These are phyloP conservation scores for Megathymus violae DNA, from an alignment of 1,140 invertebrate genomes.

Conservation along the genomic window DNA sequence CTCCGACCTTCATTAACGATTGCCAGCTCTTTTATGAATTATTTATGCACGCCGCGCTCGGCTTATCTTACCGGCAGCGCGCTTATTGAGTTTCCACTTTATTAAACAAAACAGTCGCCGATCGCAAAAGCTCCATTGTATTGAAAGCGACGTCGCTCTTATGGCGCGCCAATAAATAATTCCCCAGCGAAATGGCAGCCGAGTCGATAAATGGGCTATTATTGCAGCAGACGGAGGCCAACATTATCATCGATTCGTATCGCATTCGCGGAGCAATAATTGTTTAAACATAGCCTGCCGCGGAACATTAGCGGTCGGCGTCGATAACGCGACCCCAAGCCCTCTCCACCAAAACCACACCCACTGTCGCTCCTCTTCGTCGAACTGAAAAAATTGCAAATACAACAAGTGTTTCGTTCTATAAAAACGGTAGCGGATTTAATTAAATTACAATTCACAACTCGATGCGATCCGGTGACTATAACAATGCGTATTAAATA, in stretches of 20 bases:
- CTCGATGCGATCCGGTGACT: constrained; percentile 37
- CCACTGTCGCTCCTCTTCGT: constrained; percentile 48
- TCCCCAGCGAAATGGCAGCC: constrained; percentile 68
- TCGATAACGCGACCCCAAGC: constrained; percentile 58
- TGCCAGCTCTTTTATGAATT: constrained; percentile 76
- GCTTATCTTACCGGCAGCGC: constrained; percentile 64
- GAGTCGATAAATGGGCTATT: constrained; percentile 79
- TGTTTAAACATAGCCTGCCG: constrained; percentile 74
- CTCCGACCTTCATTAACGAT: constrained; percentile 71
- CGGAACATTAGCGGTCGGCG: constrained; percentile 64
- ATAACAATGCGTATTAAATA: constrained; percentile 60
- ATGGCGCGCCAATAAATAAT: constrained; percentile 75
- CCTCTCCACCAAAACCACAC: constrained; percentile 33
- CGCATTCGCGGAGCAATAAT: constrained; percentile 72
- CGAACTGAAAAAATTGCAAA: constrained; percentile 51
- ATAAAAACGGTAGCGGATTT: constrained; percentile 33
- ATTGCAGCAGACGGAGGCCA: constrained; percentile 73
- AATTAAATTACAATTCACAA: constrained; percentile 44
- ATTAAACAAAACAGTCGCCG: constrained; percentile 71
- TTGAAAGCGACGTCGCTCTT: constrained; percentile 68
- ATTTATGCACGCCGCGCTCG: constrained; percentile 69
- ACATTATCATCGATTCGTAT: constrained; percentile 78
- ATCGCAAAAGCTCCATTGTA: constrained; percentile 66
- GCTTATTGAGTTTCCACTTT: constrained; percentile 71
- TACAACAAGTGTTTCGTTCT: constrained; percentile 32